Base-by-base conservation (phyloP, 1,140 invertebrate genomes). In the Zeugodacus cucurbitae region DNA sequence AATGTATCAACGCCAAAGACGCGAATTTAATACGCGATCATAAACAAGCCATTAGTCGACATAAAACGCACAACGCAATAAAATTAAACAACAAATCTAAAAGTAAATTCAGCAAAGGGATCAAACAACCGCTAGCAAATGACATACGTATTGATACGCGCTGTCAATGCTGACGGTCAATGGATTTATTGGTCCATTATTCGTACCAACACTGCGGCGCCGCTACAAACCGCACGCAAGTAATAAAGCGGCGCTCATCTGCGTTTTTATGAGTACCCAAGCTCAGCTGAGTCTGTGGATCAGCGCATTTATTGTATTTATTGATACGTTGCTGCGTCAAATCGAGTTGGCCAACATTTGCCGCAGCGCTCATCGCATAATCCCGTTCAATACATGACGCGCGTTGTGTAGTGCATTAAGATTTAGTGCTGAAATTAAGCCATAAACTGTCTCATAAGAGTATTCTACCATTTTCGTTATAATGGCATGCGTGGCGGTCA, bases 281-380 rank as follows among this genome's bases (percentile, higher is more conserved):
- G 29, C 11, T 2, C 26, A 14, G 10, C 41, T n/a, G n/a, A 41
- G 7, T 48, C 41, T 44, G 41, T 14, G 41, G 3, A 3, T 67
- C 78, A 86, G 58, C 54, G 54, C 86, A 86, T 85, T 86, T 88
- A 88, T 88, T 88, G 54, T 29, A 86, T 54, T 86, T 88, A 88
- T 88, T 86, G 74, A 88, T 67, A 86, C 37, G 26, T 54, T 86
- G n/a, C 22, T 11, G 57, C 44, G 48, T 10, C 44, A 32, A 54
- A 59, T 86, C 85, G 17, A 54, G 44, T 86, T 54, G 29, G 85
- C 48, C 44, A 58, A 20, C 57, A 32, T 17, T 20, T 14, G 26
- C 7, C 8, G 22, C 85, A 57, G 48, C 22, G 32, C 8, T 22
- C 57, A 22, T 2, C 37, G 48, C 20, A 41, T 34, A 82, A 26